These are phyloP conservation scores for Unio delphinus DNA, from an alignment of 2,888 invertebrate species.

Conservation along the genomic window DNA sequence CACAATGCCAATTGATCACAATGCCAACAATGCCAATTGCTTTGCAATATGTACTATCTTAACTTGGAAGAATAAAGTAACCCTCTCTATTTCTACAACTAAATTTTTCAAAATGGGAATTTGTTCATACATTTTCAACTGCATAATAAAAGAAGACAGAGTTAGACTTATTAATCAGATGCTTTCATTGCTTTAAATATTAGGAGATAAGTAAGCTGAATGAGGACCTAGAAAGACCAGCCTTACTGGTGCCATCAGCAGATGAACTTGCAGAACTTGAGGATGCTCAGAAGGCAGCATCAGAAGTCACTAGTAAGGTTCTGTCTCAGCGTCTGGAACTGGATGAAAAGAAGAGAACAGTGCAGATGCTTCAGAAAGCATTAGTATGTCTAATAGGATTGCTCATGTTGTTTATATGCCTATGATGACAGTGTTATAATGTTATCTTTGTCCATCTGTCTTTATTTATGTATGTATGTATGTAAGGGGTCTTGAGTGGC, in stretches of 20 bases:
- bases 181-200: constrained; percentile 1
- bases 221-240: constrained; percentile 60
- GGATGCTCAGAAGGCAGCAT: constrained; percentile 66
- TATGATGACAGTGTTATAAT: background rate
- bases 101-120: too few relatives aligned
- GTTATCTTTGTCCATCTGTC: background rate
- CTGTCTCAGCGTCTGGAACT: constrained; percentile 67
- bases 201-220: constrained; percentile 61
- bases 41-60: too few relatives aligned
- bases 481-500: too few relatives aligned
- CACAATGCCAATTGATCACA: too few relatives aligned
- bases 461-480: background rate
- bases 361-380: constrained; percentile 70
- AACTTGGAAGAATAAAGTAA: too few relatives aligned
- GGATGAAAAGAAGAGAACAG: constrained; percentile 68
- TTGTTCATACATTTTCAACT: background rate
- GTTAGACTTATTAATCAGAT: background rate
- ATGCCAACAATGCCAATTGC: too few relatives aligned
- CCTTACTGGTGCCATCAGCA: constrained; percentile 61
- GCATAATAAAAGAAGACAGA: background rate
- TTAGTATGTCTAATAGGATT: constrained; percentile 48
- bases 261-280: constrained; percentile 66
- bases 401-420: background rate
- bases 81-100: too few relatives aligned
- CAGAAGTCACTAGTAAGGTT: constrained; percentile 67